Evolutionary conservation across 2,888 invertebrate species (phyloP), one percentile per base, ranked within the genome.

Genomic region (Lymantria dispar): DNA sequence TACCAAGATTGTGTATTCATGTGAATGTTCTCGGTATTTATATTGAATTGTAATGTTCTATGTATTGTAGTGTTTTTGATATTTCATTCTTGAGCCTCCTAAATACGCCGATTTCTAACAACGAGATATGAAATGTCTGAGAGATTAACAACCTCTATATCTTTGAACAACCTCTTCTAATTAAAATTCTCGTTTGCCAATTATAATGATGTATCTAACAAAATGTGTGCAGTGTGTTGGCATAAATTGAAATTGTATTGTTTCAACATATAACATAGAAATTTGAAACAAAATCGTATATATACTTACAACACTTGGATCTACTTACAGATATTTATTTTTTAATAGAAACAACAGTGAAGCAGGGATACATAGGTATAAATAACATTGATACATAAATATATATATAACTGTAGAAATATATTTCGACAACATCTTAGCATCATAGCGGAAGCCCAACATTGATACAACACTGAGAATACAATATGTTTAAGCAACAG

Each of bases 191-290:
- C 46, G 3, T 45, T 48, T 69, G 81, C 78, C 80, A 80, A 76
- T 73, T 71, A 22, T 3, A 3, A 22, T 22, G 47, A 43, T 47
- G 39, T 48, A 53, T 36, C 41, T 48, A 60, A 45, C 9, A 37
- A 65, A 76, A 87, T 88, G 87, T 87, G 83, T 89, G 89, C 90
- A 88, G 87, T 87, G 90, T 90, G 90, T 89, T 90, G 90, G 89
- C 89, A 83, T 80, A 60, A 71, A 73, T 62, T 67, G 72, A 66
- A 60, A 60, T 22, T 22, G 22, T 60, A 56, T 58, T 60, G 66
- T 67, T 69, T 66, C 62, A 74, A 74, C 69, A 66, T 64, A 60
- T 45, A 22, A 22, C 45, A 56, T 48, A 59, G 60, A 63, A 55
- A 65, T 22, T 22, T 22, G 55, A 58, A 57, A 64, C 57, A 56